Conservation (phyloP, 2,888 invertebrate genomes). For the Cataglyphis altisquamis region DNA sequence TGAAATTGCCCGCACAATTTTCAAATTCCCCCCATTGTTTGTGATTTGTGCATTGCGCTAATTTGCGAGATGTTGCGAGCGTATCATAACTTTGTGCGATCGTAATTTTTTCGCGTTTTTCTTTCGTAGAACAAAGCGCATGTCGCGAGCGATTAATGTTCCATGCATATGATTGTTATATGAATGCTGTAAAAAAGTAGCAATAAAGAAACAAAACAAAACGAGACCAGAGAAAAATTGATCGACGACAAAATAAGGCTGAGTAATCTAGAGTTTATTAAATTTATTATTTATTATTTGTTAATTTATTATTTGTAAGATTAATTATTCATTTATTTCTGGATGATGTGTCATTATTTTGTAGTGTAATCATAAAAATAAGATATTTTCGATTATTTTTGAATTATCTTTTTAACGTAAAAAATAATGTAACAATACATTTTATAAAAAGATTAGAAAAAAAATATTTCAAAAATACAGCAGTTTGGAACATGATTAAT, state of each 20-base stretch:
- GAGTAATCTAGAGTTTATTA: neutral
- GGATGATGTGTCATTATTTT: neutral
- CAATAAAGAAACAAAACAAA: neutral
- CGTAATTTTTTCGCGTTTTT: neutral
- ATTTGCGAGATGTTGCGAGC: neutral
- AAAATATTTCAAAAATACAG: neutral
- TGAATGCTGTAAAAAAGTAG: neutral
- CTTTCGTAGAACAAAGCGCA: neutral
- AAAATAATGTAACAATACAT: neutral
- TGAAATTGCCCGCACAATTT: neutral
- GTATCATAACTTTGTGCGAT: neutral
- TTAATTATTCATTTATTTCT: neutral
- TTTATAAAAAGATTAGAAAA: neutral
- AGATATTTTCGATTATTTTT: slow-evolving; percentile 1
- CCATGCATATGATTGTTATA: neutral
- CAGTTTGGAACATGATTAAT: neutral
- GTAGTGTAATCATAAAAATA: neutral
- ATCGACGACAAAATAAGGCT: neutral
- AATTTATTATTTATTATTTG: neutral
- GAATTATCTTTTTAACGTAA: neutral
- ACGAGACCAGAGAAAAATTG: neutral
- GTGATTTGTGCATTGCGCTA: neutral
- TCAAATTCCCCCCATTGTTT: neutral
- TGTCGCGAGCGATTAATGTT: neutral
- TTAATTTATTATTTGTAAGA: neutral